A percentile compares a stretch with the other conserved stretches of the same genome.
Evolutionary conservation across 2,113 vertebrate species (phyloP).

Genomic region (Amphiprion ocellaris): DNA sequence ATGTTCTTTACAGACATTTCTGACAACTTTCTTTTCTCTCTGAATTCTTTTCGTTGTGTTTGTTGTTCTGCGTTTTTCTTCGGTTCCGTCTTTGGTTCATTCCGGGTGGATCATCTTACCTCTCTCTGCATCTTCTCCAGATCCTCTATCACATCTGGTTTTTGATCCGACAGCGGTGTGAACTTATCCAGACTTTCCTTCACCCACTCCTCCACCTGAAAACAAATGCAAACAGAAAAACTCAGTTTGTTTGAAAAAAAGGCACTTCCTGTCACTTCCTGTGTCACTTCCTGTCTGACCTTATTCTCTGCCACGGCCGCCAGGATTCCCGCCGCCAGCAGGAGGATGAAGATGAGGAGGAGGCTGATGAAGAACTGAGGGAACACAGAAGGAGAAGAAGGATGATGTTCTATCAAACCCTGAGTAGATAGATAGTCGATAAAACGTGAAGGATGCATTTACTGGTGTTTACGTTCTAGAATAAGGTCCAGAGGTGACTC

Average conservation of each 20-base stretch:
- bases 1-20: no score
- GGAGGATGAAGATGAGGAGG: conserved; percentile 81
- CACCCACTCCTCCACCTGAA: conserved; percentile 66
- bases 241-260: no score
- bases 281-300: conserved; percentile 44
- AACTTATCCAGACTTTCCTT: conserved; percentile 23
- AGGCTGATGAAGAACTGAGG: conserved; percentile 81
- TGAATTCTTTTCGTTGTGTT: no score
- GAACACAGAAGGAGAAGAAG: background rate
- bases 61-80: no score
- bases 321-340: conserved; percentile 79
- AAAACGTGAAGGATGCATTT: no score
- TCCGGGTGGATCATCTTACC: conserved; percentile 27
- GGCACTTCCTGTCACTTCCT: background rate
- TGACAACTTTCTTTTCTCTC: no score
- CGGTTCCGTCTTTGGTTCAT: no score
- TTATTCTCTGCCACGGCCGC: conserved; percentile 58
- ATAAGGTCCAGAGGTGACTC: no score
- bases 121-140: conserved; percentile 67
- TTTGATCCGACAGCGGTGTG: conserved; percentile 11
- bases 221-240: background rate
- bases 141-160: background rate
- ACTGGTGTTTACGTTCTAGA: no score
- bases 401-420: no score
- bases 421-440: no score